Evolutionary conservation across 2,113 vertebrate species (phyloP).

Genomic region (Nyctibius bracteatus): DNA sequence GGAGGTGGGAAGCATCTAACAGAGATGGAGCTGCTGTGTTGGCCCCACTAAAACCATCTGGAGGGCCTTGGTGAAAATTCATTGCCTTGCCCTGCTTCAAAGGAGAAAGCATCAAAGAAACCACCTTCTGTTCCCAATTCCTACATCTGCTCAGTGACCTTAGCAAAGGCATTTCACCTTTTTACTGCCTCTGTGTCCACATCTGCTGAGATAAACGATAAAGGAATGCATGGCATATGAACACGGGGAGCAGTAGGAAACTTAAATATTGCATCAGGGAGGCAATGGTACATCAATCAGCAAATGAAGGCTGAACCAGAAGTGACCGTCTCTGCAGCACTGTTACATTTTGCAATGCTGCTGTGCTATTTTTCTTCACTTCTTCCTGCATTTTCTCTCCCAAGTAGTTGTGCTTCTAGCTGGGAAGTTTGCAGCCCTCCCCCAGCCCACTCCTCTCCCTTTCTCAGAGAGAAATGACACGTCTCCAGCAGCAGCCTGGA

Average conservation of each 20-base stretch:
- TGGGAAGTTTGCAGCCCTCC: neutral
- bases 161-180: neutral
- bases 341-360: neutral
- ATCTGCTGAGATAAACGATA: neutral
- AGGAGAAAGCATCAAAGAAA: neutral
- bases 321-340: neutral
- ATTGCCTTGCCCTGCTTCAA: neutral
- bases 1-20: neutral
- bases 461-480: neutral
- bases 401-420: rapidly evolving
- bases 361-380: neutral
- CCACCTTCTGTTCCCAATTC: neutral
- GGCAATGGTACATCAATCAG: neutral
- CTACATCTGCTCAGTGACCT: neutral
- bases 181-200: neutral
- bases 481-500: neutral
- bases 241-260: neutral
- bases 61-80: neutral
- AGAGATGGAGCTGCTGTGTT: neutral
- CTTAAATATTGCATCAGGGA: neutral
- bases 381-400: neutral
- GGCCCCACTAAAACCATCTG: neutral
- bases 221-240: neutral
- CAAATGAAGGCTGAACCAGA: neutral
- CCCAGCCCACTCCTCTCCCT: neutral